These are phyloP conservation scores for Leptodactylus fuscus DNA, from an alignment of 2,113 vertebrate species.

Conservation along the genomic window DNA sequence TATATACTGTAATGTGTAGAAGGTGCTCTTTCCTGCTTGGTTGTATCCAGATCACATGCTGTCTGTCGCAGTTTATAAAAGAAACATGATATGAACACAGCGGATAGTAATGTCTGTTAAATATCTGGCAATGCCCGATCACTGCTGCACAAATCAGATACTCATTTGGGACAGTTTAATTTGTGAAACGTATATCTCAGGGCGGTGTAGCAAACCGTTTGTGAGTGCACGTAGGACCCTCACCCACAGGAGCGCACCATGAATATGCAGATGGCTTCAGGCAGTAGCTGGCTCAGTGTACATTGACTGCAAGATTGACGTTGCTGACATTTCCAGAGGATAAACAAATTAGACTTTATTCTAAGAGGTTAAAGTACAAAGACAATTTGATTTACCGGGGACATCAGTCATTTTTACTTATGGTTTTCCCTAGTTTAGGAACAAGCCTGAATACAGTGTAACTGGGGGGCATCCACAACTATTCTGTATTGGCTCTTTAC, in stretches of 20 bases:
- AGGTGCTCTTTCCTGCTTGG: no score
- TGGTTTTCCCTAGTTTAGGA: conserved; percentile 14
- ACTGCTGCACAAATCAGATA: not conserved
- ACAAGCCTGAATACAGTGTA: not conserved
- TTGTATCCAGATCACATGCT: no score
- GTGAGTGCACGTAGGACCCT: not conserved
- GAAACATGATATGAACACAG: no score
- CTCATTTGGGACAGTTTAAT: not conserved
- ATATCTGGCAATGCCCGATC: not conserved
- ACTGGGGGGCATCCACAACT: not conserved
- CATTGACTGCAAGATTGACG: conserved; percentile 39
- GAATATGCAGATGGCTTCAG: not conserved
- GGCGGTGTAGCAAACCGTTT: not conserved
- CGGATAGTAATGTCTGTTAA: not conserved
- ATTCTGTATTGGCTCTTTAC: no score
- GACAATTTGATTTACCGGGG: conserved; percentile 26
- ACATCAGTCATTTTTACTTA: not conserved
- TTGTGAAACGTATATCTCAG: not conserved
- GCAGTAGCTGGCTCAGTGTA: not conserved
- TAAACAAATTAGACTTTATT: conserved; percentile 46
- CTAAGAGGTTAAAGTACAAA: conserved; percentile 40
- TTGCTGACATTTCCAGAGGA: conserved; percentile 27
- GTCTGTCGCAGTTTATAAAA: not conserved
- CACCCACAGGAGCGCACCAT: not conserved
- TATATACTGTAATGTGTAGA: no score